A percentile compares a stretch with the other conserved stretches of the same genome.
Conservation (phyloP, 2,113 vertebrate species). For the Chionodraco myersi region DNA sequence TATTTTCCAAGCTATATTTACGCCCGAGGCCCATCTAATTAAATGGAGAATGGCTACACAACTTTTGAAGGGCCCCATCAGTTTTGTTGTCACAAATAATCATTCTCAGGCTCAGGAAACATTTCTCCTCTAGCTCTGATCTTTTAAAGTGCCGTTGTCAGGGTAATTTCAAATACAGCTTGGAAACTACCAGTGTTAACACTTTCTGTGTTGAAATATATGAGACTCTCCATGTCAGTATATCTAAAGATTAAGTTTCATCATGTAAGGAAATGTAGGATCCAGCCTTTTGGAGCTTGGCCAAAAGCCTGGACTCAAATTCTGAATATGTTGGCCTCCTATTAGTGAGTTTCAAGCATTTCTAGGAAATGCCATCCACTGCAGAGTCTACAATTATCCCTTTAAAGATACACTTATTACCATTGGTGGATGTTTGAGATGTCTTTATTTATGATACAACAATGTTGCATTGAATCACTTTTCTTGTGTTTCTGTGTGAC, state of each 20-base stretch:
- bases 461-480: slow-evolving; percentile 1
- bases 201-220: background rate
- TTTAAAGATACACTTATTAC: background rate
- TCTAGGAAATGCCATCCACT: background rate
- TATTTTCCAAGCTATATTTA: background rate
- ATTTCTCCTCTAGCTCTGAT: background rate
- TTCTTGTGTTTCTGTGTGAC: background rate
- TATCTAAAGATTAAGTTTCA: background rate
- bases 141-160: background rate
- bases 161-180: background rate
- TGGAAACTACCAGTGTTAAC: no score
- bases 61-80: background rate
- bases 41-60: background rate
- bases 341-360: no score
- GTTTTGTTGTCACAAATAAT: background rate
- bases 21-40: background rate
- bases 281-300: background rate
- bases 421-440: background rate
- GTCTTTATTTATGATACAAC: background rate
- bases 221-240: background rate
- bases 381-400: background rate
- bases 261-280: background rate
- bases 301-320: background rate
- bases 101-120: background rate
- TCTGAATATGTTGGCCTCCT: background rate